These are phyloP conservation scores for Orcinus orca DNA, from an alignment of 2,113 vertebrate species.

Conservation along the genomic window DNA sequence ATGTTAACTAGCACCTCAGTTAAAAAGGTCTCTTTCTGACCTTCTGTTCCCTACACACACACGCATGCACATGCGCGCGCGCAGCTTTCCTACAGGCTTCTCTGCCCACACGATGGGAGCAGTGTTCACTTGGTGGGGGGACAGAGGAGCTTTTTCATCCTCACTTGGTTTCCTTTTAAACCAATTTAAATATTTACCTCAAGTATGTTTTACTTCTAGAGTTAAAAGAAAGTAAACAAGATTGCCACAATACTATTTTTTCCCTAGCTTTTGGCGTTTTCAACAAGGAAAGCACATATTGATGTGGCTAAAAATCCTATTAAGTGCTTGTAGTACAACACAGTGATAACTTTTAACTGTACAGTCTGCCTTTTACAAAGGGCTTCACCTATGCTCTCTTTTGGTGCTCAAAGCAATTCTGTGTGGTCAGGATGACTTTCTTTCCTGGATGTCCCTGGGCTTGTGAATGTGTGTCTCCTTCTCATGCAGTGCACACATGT, in stretches of 20 bases:
- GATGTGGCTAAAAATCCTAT: not conserved
- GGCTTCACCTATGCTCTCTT: accelerated
- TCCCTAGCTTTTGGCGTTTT: not conserved
- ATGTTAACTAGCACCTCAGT: accelerated
- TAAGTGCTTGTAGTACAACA: not conserved
- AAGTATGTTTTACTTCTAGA: not conserved
- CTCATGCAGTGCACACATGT: accelerated
- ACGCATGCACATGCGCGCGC: no score
- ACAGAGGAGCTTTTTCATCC: not conserved
- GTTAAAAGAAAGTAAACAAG: not conserved
- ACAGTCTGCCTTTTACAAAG: not conserved
- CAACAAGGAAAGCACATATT: not conserved
- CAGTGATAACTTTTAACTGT: not conserved
- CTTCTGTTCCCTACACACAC: not conserved
- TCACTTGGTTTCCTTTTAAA: not conserved
- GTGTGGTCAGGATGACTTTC: not conserved
- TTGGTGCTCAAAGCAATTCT: not conserved
- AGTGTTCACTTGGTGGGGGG: not conserved
- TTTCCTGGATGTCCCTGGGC: not conserved
- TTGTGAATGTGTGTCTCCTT: accelerated
- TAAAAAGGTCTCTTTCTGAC: not conserved
- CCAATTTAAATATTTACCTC: not conserved
- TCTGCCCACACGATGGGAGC: not conserved
- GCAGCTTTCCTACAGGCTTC: not conserved
- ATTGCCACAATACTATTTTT: not conserved